Percentiles rank a stretch among this genome's conserved stretches.
Evolutionary conservation across 2,113 vertebrate species (phyloP).

Genomic region (Ondatra zibethicus): DNA sequence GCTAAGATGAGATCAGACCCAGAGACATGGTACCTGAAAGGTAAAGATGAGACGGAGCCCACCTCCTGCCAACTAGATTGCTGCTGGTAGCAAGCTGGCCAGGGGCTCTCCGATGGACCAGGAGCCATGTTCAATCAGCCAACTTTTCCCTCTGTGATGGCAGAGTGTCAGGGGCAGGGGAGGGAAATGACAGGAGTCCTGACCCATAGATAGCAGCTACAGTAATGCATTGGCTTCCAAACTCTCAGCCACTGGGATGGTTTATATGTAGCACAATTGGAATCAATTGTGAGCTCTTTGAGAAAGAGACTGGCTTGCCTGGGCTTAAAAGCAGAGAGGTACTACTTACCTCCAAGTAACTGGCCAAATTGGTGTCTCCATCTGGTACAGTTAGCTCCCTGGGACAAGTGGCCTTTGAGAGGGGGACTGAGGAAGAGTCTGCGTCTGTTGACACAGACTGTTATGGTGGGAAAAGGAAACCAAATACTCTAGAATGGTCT

Average conservation of each 20-base stretch:
- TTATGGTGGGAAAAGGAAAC: not conserved
- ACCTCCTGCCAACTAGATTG: not conserved
- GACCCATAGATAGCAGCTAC: not conserved
- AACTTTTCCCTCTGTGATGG: not conserved
- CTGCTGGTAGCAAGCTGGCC: not conserved
- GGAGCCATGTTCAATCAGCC: not conserved
- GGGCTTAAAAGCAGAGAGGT: not conserved
- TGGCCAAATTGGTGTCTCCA: not conserved
- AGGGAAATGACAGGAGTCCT: not conserved
- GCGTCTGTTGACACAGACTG: not conserved
- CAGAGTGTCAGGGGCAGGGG: not conserved
- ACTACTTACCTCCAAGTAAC: not conserved
- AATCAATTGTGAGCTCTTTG: not conserved
- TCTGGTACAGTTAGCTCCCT: not conserved
- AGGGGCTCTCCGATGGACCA: not conserved
- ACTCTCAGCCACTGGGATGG: not conserved
- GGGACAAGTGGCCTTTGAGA: not conserved
- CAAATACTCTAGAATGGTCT: not conserved
- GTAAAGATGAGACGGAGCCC: not conserved
- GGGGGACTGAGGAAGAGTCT: not conserved
- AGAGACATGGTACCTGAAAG: not conserved
- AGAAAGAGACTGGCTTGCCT: not conserved
- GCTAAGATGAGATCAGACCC: not conserved
- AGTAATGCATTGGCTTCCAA: not conserved
- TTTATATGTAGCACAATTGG: not conserved